phyloP scores from a whole-genome alignment of 1,140 invertebrate genomes.

The Scaptomyza hsui region DNA sequence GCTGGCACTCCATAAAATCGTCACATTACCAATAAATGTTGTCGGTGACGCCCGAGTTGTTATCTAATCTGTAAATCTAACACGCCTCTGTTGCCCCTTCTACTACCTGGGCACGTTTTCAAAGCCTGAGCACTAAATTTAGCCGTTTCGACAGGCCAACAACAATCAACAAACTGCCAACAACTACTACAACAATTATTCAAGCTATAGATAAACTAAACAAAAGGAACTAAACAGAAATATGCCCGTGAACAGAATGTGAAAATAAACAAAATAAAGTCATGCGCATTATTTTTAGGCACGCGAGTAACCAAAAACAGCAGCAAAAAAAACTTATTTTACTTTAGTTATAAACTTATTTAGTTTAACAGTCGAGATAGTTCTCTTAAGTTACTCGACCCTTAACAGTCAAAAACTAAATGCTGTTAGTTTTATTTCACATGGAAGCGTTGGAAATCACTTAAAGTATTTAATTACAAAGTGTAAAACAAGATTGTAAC shows the following conservation, averaged over 20 bases:
- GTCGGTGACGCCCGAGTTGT: conserved; percentile 20
- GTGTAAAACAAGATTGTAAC: conserved; percentile 50
- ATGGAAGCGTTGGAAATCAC: conserved; percentile 53
- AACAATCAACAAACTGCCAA: conserved; percentile 6
- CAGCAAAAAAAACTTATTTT: conserved; percentile 6
- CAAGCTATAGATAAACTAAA: conserved; percentile 36
- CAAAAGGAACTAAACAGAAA: conserved; percentile 21
- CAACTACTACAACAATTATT: conserved; percentile 37
- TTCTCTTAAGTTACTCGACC: too few species aligned
- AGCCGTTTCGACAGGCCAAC: not conserved
- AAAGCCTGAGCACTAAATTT: conserved; percentile 32
- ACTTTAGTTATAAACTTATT: too few species aligned
- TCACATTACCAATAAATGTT: conserved; percentile 18
- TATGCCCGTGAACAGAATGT: conserved; percentile 4
- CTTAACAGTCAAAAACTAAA: conserved; percentile 3
- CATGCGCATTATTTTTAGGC: conserved; percentile 51
- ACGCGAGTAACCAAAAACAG: conserved; percentile 39
- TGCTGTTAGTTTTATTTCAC: conserved; percentile 38
- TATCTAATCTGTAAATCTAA: conserved; percentile 46
- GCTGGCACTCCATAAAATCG: conserved; percentile 15
- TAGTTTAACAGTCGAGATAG: too few species aligned
- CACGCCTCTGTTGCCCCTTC: not conserved
- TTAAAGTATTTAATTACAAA: conserved; percentile 79
- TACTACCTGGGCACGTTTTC: conserved; percentile 16
- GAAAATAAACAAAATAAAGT: conserved; percentile 34